phyloP scores from a whole-genome alignment of 2,888 invertebrate genomes.

The Enchytraeus crypticus region DNA sequence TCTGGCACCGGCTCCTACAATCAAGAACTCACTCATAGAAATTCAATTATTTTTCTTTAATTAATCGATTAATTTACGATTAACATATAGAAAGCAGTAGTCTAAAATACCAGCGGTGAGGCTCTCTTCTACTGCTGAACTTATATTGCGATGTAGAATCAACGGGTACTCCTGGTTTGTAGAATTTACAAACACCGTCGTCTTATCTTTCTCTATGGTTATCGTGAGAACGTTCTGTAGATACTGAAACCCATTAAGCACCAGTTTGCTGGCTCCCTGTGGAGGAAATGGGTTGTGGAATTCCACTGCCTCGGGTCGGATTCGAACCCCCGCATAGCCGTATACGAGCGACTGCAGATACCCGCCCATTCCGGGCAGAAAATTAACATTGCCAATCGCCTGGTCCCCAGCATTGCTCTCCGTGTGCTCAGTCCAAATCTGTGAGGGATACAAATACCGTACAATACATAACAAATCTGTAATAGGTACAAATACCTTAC shows the following conservation, averaged over 20 bases:
- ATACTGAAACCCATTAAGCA: slow-evolving; percentile 23
- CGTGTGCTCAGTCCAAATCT: slow-evolving; percentile 31
- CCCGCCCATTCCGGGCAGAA: slow-evolving; percentile 30
- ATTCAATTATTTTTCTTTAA: no score
- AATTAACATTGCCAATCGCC: slow-evolving; percentile 24
- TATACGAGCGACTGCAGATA: slow-evolving; percentile 30
- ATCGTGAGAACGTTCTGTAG: slow-evolving; percentile 20
- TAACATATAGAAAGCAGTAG: no score
- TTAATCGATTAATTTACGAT: no score
- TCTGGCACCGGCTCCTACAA: no score
- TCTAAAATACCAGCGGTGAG: slow-evolving; percentile 10
- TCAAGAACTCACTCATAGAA: no score
- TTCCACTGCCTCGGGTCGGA: slow-evolving; percentile 29
- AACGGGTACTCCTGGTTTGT: slow-evolving; percentile 13
- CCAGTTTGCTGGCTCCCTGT: slow-evolving; percentile 16
- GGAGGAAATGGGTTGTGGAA: slow-evolving; percentile 30
- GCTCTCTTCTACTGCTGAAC: slow-evolving; percentile 10
- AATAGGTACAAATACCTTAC: neutral
- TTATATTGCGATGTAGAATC: slow-evolving; percentile 20
- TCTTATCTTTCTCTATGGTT: slow-evolving; percentile 10
- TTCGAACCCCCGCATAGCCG: slow-evolving; percentile 28
- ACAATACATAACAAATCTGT: neutral
- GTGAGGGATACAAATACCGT: neutral
- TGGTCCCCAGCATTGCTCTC: slow-evolving; percentile 17
- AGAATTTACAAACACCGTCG: slow-evolving; percentile 13